A percentile compares a stretch with the other conserved stretches of the same genome.
Evolutionary conservation across 2,888 invertebrate species (phyloP).

Genomic region (Aradus depressus): DNA sequence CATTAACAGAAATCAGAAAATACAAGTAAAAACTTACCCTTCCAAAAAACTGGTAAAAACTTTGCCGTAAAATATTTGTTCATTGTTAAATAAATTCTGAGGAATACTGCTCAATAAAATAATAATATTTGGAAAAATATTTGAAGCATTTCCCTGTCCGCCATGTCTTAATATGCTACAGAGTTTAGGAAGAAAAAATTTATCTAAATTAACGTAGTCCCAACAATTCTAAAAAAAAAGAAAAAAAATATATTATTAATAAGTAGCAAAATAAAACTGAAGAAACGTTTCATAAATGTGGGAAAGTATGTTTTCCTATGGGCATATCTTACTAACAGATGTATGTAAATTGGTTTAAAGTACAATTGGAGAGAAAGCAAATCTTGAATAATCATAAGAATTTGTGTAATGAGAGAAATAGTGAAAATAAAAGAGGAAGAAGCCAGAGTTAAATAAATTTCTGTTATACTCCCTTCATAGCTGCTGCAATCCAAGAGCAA

Average conservation of each 20-base stretch:
- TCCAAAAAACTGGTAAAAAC: constrained; percentile 57
- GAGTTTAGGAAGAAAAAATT: constrained; percentile 60
- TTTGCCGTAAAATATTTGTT: constrained; percentile 46
- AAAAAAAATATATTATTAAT: constrained; percentile 35
- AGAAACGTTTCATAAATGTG: neutral
- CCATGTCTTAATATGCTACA: constrained; percentile 53
- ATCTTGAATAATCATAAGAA: too few species aligned
- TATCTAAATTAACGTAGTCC: constrained; percentile 56
- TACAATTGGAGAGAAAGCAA: too few species aligned
- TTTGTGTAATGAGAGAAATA: too few species aligned
- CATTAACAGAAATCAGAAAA: too few species aligned
- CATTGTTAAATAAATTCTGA: constrained; percentile 38
- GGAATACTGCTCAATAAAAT: constrained; percentile 64
- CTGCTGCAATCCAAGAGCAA: too few species aligned
- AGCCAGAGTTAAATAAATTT: too few species aligned
- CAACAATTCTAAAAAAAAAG: constrained; percentile 53
- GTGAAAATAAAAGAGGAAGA: too few species aligned
- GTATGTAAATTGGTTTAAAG: too few species aligned
- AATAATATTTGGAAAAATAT: constrained; percentile 60
- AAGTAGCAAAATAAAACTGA: constrained; percentile 11
- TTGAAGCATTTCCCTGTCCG: constrained; percentile 63
- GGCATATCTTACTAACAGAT: too few species aligned
- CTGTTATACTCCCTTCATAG: too few species aligned
- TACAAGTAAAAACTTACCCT: constrained; percentile 46
- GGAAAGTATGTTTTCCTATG: too few species aligned